Base-by-base conservation (phyloP, 2,797 vertebrate species). In the Eulemur albifrons region DNA sequence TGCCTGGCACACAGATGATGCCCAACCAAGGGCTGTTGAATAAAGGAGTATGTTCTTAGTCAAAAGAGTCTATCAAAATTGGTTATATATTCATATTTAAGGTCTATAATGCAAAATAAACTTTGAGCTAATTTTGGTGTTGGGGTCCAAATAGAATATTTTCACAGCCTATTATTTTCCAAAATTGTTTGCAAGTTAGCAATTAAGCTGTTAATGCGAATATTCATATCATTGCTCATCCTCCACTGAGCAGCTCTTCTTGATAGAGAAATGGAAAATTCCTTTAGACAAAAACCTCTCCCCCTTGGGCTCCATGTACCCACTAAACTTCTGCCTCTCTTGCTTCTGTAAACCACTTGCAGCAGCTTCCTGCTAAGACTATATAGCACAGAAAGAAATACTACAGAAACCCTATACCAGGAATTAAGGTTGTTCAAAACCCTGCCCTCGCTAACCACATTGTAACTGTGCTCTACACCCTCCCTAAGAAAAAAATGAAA, bases 121-220 rank as follows among this genome's bases (percentile, higher is more conserved):
- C 43, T 48, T 57, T 48, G n/a, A 88, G n/a, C 30, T 88, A 43
- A 59, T 84, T 83, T 90, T 89, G 54, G 17, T 86, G 75, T 89
- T 81, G 57, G 35, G 20, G 25, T 35, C 57, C 80, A 84, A 69
- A 57, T 35, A 59, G 52, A 77, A 86, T 77, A 80, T 72, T 76
- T 92, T 88, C 69, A 45, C 30, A 72, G 35, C 4, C 45, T 69
- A 50, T 91, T 73, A n/a, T 93, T 91, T 81, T 40, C 83, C 72
- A 52, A 52, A 97, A 95, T 85, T 81, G 20, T 89, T 89, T 88
- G 3, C 30, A 84, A 70, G 23, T 87, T 86, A 90, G 54, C 38
- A 73, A 89, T 85, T 63, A 65, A 91, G 21, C 72, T 59, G 35
- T 77, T 75, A 82, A 84, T 2, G 10, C 27, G 88, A 79, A 79